phyloP scores from a whole-genome alignment of 2,888 invertebrate genomes.

The Drepanosiphum platanoidis region DNA sequence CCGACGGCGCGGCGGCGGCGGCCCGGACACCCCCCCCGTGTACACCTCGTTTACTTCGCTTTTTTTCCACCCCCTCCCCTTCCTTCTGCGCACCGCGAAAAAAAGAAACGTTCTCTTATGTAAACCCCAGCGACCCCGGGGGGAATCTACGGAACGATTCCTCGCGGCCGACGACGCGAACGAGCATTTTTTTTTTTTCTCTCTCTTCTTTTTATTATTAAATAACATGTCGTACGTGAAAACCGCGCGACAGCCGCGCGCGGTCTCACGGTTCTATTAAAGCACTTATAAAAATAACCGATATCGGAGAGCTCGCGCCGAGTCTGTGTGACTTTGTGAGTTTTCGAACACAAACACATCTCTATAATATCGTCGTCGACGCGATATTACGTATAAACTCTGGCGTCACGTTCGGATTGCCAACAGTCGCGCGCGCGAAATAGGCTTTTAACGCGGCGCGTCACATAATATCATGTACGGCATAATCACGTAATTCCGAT shows the following conservation, averaged over 20 bases:
- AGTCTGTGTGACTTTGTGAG: conserved; percentile 12
- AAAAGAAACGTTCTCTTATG: too few relatives aligned
- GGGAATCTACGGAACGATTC: neutral
- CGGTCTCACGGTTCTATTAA: conserved; percentile 22
- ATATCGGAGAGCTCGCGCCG: neutral
- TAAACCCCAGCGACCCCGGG: neutral
- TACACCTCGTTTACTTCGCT: neutral
- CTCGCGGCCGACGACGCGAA: neutral
- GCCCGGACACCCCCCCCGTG: too few relatives aligned
- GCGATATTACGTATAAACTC: neutral
- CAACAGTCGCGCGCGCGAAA: too few relatives aligned
- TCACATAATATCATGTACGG: too few relatives aligned
- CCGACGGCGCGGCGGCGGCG: too few relatives aligned
- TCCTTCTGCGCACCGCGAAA: neutral
- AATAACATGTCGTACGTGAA: neutral
- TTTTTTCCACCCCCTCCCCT: neutral
- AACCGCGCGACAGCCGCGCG: neutral
- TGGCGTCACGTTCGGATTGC: neutral
- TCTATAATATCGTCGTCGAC: neutral
- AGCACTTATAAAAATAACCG: conserved; percentile 8
- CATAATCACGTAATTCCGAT: too few relatives aligned
- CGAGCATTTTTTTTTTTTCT: neutral
- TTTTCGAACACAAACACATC: neutral
- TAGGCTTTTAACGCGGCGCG: too few relatives aligned
- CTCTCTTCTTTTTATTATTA: too few relatives aligned